A percentile compares a stretch with the other conserved stretches of the same genome.
These are phyloP conservation scores for Frankliniella fusca DNA, from an alignment of 2,888 invertebrate genomes.

Conservation along the genomic window DNA sequence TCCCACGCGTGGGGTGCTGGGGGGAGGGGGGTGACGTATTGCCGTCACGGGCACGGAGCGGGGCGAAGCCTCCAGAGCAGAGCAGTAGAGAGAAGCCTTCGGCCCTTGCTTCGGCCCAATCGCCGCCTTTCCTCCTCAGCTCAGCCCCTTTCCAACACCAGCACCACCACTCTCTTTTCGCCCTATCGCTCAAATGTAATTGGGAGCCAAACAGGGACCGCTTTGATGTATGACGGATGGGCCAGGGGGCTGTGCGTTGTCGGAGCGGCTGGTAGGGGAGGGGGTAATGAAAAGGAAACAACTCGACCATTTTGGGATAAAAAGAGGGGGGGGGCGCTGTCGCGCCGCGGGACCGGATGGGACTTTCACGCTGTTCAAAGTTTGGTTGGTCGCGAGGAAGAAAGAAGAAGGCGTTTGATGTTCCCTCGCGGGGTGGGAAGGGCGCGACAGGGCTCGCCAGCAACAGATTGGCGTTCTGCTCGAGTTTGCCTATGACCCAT, in stretches of 20 bases:
- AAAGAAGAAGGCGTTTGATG: background rate
- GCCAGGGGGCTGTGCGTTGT: background rate
- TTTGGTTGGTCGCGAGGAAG: too few relatives aligned
- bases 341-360: background rate
- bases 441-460: background rate
- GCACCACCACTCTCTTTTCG: background rate
- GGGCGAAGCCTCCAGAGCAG: too few relatives aligned
- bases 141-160: background rate
- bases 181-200: conserved; percentile 9
- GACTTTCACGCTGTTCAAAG: too few relatives aligned
- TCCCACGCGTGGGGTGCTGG: background rate
- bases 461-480: too few relatives aligned
- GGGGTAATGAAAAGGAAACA: too few relatives aligned
- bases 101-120: background rate
- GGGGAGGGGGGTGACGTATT: background rate
- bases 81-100: background rate
- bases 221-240: conserved; percentile 7
- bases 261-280: background rate
- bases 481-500: too few relatives aligned
- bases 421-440: background rate
- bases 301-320: background rate
- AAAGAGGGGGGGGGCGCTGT: conserved; percentile 38
- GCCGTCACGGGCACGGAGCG: background rate
- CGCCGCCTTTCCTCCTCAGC: background rate
- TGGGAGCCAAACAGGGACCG: conserved; percentile 14